Evolutionary conservation across 2,888 invertebrate species (phyloP).

Genomic region (Cephus sareptanus): DNA sequence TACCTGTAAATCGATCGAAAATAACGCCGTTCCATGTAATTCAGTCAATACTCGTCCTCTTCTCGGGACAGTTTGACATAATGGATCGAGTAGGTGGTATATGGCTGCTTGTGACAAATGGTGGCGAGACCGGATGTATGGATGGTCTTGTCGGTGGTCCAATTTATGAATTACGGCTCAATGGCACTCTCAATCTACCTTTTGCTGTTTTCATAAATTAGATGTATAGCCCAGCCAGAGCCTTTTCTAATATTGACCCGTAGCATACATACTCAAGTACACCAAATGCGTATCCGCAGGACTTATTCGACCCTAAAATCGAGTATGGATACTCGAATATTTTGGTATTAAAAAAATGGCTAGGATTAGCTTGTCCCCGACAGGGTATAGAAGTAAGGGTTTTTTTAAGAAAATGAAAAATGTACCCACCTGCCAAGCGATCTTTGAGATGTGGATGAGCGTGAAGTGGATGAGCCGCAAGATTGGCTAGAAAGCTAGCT

Average conservation of each 20-base stretch:
- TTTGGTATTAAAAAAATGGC: neutral
- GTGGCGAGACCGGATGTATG: neutral
- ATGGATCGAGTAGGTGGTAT: neutral
- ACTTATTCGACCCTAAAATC: neutral
- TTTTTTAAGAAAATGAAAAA: neutral
- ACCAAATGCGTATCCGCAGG: neutral
- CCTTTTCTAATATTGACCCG: neutral
- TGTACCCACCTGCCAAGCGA: conserved; percentile 56
- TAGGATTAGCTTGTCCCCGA: neutral
- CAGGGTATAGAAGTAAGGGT: neutral
- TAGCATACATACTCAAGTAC: neutral
- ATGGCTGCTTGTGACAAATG: neutral
- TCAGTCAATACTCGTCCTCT: neutral
- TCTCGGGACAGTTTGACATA: neutral
- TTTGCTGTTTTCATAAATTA: neutral
- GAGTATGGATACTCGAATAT: neutral
- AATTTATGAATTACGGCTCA: neutral
- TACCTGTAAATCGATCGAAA: neutral
- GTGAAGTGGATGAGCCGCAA: conserved; percentile 61
- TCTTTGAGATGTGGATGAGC: conserved; percentile 63
- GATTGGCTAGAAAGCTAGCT: conserved; percentile 61
- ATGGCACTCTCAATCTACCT: neutral
- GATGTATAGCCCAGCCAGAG: neutral
- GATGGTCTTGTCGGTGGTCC: neutral
- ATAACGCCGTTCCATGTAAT: neutral